Percentiles rank a stretch among this genome's conserved stretches.
phyloP scores from a whole-genome alignment of 2,797 vertebrate species.

The Tachyglossus aculeatus region DNA sequence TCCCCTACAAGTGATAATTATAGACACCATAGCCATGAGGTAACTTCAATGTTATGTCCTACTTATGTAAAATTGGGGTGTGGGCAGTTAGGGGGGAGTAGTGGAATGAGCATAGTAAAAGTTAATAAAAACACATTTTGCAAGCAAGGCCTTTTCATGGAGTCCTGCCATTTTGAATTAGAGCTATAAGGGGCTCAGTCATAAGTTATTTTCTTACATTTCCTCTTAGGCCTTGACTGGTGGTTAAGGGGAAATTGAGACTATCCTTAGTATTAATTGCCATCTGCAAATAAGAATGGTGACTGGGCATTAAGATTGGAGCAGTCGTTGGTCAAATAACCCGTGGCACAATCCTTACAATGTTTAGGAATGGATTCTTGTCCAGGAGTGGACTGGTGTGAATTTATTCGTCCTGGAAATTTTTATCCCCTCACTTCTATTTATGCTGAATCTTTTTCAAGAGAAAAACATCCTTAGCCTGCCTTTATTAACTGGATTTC shows the following conservation, averaged over 20 bases:
- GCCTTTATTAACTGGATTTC: too few relatives aligned
- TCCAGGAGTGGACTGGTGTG: constrained; percentile 8
- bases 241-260: not conserved
- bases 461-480: too few relatives aligned
- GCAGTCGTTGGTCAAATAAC: not conserved
- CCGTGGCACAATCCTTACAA: too few relatives aligned
- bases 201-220: not conserved
- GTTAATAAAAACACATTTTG: constrained; percentile 10
- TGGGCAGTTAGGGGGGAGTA: not conserved
- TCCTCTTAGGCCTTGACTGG: not conserved
- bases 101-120: constrained; percentile 4
- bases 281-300: constrained; percentile 6
- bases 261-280: not conserved
- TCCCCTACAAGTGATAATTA: constrained; percentile 30
- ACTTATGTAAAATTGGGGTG: constrained; percentile 10
- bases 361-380: constrained; percentile 11
- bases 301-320: constrained; percentile 17
- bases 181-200: not conserved
- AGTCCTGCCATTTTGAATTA: constrained; percentile 16
- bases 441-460: too few relatives aligned
- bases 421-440: too few relatives aligned
- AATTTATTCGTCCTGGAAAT: not conserved
- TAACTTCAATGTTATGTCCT: constrained; percentile 1
- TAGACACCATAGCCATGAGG: not conserved
- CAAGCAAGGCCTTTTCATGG: not conserved